phyloP scores from a whole-genome alignment of 2,888 invertebrate genomes.

The Ethmia dodecea region DNA sequence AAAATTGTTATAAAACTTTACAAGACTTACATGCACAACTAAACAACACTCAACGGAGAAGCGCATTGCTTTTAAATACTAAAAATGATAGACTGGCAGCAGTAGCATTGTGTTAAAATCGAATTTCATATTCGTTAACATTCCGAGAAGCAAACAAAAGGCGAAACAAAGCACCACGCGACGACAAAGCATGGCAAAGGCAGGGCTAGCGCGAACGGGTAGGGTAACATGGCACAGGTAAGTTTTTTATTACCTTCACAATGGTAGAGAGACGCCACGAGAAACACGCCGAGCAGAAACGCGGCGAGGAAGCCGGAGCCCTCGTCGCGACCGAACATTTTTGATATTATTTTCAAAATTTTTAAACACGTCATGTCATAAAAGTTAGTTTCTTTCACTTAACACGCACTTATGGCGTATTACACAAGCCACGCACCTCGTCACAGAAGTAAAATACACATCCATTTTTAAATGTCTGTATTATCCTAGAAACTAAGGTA shows the following conservation, averaged over 20 bases:
- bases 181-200: too few relatives aligned
- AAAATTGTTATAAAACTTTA: too few relatives aligned
- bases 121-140: too few relatives aligned
- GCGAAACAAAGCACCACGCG: constrained; percentile 52
- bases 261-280: constrained; percentile 57
- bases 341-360: constrained; percentile 53
- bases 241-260: constrained; percentile 67
- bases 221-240: constrained; percentile 47
- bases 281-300: constrained; percentile 54
- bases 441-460: constrained; percentile 70
- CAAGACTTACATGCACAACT: too few relatives aligned
- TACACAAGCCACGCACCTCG: constrained; percentile 70
- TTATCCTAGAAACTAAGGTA: constrained; percentile 67
- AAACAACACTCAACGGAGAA: too few relatives aligned
- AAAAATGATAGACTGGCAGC: too few relatives aligned
- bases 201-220: background rate
- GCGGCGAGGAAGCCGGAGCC: constrained; percentile 45
- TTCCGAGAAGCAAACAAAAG: constrained; percentile 48
- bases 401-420: constrained; percentile 36
- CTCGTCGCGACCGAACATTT: constrained; percentile 51
- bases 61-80: too few relatives aligned
- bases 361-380: constrained; percentile 59
- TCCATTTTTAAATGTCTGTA: constrained; percentile 75
- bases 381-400: constrained; percentile 54
- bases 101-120: too few relatives aligned